These are phyloP conservation scores for Pygoscelis adeliae DNA, from an alignment of 2,113 vertebrate species.

Conservation along the genomic window DNA sequence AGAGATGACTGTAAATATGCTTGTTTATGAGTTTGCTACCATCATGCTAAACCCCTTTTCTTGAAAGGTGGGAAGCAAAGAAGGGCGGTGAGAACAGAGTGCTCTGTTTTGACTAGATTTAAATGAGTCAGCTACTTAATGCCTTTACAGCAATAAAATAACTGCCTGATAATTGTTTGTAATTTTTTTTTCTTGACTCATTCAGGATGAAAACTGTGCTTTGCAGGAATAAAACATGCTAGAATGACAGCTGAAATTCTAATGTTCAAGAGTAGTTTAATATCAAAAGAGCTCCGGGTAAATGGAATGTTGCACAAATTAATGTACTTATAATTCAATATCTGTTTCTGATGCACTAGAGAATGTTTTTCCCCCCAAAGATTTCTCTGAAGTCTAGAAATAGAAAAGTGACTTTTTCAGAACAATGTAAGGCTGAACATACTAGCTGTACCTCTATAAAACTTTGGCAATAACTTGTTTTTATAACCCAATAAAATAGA, in stretches of 20 bases:
- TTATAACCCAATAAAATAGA: conserved; percentile 1
- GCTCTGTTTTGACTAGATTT: background rate
- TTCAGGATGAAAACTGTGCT: background rate
- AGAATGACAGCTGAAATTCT: background rate
- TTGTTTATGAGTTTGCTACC: background rate
- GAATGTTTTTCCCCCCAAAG: background rate
- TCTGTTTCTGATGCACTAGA: background rate
- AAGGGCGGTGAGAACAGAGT: background rate
- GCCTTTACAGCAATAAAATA: background rate
- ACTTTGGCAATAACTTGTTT: background rate
- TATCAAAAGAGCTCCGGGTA: background rate
- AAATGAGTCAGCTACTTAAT: background rate
- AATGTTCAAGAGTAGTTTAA: background rate
- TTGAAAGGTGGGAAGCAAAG: background rate
- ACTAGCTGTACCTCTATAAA: background rate
- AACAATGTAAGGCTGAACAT: background rate
- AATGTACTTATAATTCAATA: background rate
- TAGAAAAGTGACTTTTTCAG: background rate
- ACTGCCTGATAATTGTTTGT: background rate
- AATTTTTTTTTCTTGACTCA: background rate
- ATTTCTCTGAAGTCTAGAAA: background rate
- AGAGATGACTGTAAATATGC: background rate
- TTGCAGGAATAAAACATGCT: background rate
- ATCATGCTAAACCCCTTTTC: background rate
- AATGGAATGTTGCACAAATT: background rate